Conservation (phyloP, 2,113 vertebrate species). For the Aix galericulata region DNA sequence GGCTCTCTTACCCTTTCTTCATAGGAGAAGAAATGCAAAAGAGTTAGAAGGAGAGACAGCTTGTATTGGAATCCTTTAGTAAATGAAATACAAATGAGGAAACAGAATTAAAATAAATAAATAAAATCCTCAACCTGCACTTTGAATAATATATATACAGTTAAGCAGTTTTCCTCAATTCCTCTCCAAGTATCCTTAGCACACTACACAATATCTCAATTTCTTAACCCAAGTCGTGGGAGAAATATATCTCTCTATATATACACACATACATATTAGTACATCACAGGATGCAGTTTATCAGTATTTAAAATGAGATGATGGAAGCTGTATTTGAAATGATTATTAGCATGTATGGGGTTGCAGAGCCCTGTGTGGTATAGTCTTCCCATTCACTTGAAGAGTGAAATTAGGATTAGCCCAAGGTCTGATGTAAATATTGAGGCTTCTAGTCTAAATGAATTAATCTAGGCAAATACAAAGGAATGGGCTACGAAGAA, state of each 20-base stretch:
- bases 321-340: neutral
- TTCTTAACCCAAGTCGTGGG: neutral
- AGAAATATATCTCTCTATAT: too few species aligned
- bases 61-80: neutral
- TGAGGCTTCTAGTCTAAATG: neutral
- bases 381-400: neutral
- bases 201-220: neutral
- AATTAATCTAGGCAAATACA: neutral
- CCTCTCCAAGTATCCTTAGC: neutral
- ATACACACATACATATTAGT: too few species aligned
- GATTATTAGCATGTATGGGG: neutral
- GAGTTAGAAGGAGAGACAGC: neutral
- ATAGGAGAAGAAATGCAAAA: neutral
- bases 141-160: neutral
- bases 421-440: neutral
- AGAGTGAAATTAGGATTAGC: neutral
- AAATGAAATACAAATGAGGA: neutral
- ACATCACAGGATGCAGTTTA: neutral
- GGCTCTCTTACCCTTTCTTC: too few species aligned
- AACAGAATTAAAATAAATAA: neutral
- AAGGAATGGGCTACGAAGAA: neutral
- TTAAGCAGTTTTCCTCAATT: neutral
- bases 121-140: neutral
- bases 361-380: neutral
- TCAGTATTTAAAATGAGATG: neutral